Percentiles rank a stretch among this genome's conserved stretches.
phyloP scores from a whole-genome alignment of 2,113 vertebrate species.

The Mirounga angustirostris region DNA sequence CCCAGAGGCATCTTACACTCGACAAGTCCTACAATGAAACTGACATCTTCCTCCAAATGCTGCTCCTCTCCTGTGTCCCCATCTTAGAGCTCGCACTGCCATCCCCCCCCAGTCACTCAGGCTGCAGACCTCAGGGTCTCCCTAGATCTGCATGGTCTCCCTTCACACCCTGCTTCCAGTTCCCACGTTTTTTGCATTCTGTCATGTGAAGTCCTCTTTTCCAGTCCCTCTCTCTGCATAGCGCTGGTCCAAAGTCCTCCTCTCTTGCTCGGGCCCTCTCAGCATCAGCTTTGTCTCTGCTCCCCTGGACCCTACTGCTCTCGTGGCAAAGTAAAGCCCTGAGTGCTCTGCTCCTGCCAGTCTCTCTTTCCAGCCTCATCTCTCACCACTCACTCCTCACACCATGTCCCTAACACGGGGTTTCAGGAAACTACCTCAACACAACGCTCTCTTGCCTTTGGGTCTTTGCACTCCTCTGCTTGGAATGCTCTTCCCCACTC shows the following conservation, averaged over 20 bases:
- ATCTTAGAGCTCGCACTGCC: not conserved
- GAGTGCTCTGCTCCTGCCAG: not conserved
- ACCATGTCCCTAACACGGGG: not conserved
- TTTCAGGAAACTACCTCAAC: not conserved
- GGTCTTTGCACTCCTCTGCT: not conserved
- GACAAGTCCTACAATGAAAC: not conserved
- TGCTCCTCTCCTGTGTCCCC: not conserved
- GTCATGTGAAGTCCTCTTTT: not conserved
- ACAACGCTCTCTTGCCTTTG: not conserved
- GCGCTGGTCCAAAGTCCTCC: not conserved
- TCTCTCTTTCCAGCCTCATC: not conserved
- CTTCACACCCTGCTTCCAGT: not conserved
- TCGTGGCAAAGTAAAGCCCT: not conserved
- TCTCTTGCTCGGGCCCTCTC: not conserved
- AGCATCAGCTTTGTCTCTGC: not conserved
- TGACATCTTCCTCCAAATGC: not conserved
- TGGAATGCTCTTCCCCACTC: not conserved
- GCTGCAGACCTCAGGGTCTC: not conserved
- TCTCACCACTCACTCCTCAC: not conserved
- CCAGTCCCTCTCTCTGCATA: not conserved
- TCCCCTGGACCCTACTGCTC: not conserved
- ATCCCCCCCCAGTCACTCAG: not conserved
- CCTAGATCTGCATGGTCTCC: not conserved
- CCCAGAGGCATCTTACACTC: not conserved
- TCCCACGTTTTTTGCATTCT: not conserved